Evolutionary conservation across 2,113 vertebrate species (phyloP), one percentile per base, ranked within the genome.

Genomic region (Leptodactylus fuscus): DNA sequence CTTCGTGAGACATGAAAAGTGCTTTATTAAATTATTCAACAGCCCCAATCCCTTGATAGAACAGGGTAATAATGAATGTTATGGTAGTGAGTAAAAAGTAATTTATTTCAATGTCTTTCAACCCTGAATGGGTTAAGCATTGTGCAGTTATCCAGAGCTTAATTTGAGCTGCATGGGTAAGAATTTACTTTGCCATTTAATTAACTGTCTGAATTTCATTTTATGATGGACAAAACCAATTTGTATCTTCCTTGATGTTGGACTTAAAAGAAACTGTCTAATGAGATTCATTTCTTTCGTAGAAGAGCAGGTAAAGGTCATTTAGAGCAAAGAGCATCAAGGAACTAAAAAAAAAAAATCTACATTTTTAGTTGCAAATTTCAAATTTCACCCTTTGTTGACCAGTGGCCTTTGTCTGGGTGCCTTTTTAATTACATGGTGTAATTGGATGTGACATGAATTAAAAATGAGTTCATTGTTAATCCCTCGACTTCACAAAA

Each of bases 191-290:
- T 85, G 74, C 83, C 75, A 85, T 85, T 65, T 85, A 85, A 85
- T 85, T 85, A 78, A 85, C 83, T 85, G 83, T 76, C 83, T 79
- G 60, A 69, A 67, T 41, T 70, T 78, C 75, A 78, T 85, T 85
- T 85, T 85, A 85, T 79, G 83, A 85, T 85, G 83, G 83, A 85
- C 83, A 85, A 85, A 85, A 85, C 60, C 74, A 78, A 85, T 85
- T 85, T 78, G 83, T 70, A 85, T 78, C 83, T 78, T 75, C 83
- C 60, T 85, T 69, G 70, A 83, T 83, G 83, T 70, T 79, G 41
- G 74, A 70, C 74, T 85, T 85, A 78, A 77, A 74, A 85, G 58
- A 85, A 85, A 51, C 58, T 69, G 29, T 53, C 74, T 79, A 70
- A 53, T 79, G 44, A 78, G 24, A 85, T 85, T 78, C 41, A 70